Evolutionary conservation across 92 coral and sea anemone species (phyloP), one percentile per base, ranked within the genome.

Genomic region (Bergia sp.): DNA sequence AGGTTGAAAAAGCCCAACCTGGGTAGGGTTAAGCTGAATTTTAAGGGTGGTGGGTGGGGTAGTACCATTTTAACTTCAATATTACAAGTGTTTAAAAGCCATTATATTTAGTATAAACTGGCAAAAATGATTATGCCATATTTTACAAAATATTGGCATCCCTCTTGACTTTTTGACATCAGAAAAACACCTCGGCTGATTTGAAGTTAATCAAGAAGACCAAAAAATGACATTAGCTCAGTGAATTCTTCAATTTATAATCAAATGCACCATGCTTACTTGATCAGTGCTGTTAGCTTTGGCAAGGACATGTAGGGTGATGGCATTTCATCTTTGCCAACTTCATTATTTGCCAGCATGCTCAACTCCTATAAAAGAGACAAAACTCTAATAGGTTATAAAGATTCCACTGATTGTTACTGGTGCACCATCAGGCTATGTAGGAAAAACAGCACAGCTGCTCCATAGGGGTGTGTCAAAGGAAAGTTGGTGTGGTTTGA

Each of bases 271-370:
- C 39, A 49, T 21, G 5, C 47, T 58, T 89, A 96, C 99, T 98
- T 95, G 55, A 97, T 96, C 38, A 97, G 92, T 41, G 99, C 99
- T 1, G 98, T 95, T 75, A 97, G 89, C 79, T 96, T 95, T 77
- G 99, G 99, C 39, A 97, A 91, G 64, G 99, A 97, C 69, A 93
- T 88, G 81, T 97, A 97, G 3, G 99, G 99, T 29, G 95, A 92
- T 40, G 98, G 95, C 23, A 97, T 91, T 50, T 95, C 97, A 9
- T 90, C 94, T 66, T 93, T 91, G 3, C 90, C 85, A 53, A 93
- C 93, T 79, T 88, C 92, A 76, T 94, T 92, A 58, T 73, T 94
- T 29, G 98, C 94, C 86, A 96, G 85, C 96, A 93, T 94, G 78
- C 93, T 93, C 47, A 97, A 90, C 77, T 97, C 99, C 99, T 97